Base-by-base conservation (phyloP, 92 coral and sea anemone genomes). In the Epizoanthus stellaris region DNA sequence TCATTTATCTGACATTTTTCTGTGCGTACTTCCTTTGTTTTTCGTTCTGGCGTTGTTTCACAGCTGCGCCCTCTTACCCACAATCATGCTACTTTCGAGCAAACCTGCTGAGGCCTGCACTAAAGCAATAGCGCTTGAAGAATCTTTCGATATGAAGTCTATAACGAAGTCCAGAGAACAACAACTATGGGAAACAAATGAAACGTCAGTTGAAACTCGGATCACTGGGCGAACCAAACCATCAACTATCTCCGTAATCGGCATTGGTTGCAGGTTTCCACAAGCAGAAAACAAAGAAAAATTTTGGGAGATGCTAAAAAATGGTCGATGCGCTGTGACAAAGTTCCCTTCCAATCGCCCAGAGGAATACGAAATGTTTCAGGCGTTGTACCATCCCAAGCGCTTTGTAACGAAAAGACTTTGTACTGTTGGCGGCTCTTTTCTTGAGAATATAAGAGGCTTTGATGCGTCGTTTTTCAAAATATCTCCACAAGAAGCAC, bases 231-330 rank as follows among this genome's bases (percentile, higher is more conserved):
- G 60, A 15, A 38, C 16, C 80, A 42, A 56, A 56, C 1, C 52
- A 45, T 45, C 8, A 45, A 84, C 88, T 76, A 76, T 92, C 25
- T 86, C 98, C 0, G 77, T 93, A 14, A 87, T 95, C 20, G 98
- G 98, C 6, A 90, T 95, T 6, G 82, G 94, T 65, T 93, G 98
- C 76, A 77, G 95, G 9, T 95, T 92, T 72, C 94, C 98, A 36
- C 88, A 86, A 68, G 95, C 90, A 16, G 80, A 82, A 14, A 83
- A 70, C 49, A 94, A 91, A 56, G 86, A 89, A 0, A 79, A 77
- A 5, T 91, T 90, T 64, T 86, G 93, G 95, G 82, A 88, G 21
- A 84, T 94, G 89, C 93, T 94, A 68, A 74, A 56, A 25, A 54
- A 84, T 6, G 95, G 98, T 45, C 87, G 67, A 14, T 85, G 94